A percentile compares a stretch with the other conserved stretches of the same genome.
Conservation (phyloP, 2,888 invertebrate species). For the Diplazon laetatorius region DNA sequence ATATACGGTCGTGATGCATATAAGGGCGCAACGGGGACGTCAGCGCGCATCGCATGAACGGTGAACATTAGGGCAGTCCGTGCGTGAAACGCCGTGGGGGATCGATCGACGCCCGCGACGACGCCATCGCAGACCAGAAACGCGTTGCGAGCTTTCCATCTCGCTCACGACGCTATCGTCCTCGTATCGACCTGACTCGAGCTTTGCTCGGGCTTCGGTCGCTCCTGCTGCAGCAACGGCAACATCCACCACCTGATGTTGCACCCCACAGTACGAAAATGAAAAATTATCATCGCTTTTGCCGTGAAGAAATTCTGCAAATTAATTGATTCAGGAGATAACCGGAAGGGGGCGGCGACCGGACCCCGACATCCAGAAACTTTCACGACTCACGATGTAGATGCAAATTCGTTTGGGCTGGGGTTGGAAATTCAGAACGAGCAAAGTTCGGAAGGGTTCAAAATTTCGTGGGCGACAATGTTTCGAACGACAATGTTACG, state of each 20-base stretch:
- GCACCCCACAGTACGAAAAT: slow-evolving; percentile 44
- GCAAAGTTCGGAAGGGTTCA: no score
- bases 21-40: slow-evolving; percentile 55
- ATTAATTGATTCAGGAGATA: slow-evolving; percentile 45
- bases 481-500: no score
- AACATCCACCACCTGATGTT: slow-evolving; percentile 25
- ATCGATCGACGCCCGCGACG: slow-evolving; percentile 64
- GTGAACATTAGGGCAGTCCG: slow-evolving; percentile 67
- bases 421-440: no score
- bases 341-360: neutral
- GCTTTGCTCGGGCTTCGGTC: slow-evolving; percentile 26
- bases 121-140: slow-evolving; percentile 20
- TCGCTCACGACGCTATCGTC: slow-evolving; percentile 27
- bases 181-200: slow-evolving; percentile 55
- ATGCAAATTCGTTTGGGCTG: no score
- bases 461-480: no score
- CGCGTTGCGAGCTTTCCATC: slow-evolving; percentile 39
- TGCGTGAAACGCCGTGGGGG: slow-evolving; percentile 64
- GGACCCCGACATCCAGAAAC: slow-evolving; percentile 7
- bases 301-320: slow-evolving; percentile 48
- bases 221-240: slow-evolving; percentile 27
- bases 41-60: slow-evolving; percentile 66
- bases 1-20: slow-evolving; percentile 31
- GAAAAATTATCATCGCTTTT: slow-evolving; percentile 49
- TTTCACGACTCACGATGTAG: slow-evolving; percentile 2